Evolutionary conservation across 2,888 invertebrate genomes (phyloP).

Genomic region (Philereme transversata): DNA sequence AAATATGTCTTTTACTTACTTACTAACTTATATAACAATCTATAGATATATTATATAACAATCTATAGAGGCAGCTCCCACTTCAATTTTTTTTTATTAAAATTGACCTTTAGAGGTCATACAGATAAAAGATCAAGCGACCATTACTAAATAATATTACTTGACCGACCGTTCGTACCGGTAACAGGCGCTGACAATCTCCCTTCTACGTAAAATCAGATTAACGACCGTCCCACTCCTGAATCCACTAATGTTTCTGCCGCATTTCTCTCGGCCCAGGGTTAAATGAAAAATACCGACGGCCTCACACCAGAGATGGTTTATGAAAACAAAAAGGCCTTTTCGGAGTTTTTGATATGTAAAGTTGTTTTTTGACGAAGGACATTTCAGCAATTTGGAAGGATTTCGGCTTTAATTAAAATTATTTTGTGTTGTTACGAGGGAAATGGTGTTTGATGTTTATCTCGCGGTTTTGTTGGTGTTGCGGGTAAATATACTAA

Average conservation of each 20-base stretch:
- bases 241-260: slow-evolving; percentile 41
- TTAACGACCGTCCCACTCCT: slow-evolving; percentile 39
- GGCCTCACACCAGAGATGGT: slow-evolving; percentile 34
- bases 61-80: too few relatives aligned
- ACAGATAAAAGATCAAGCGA: too few relatives aligned
- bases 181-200: neutral
- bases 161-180: neutral
- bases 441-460: slow-evolving; percentile 1
- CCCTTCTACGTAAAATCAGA: neutral
- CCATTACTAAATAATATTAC: too few relatives aligned
- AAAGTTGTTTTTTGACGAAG: slow-evolving; percentile 40
- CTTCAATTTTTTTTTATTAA: too few relatives aligned
- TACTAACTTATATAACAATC: too few relatives aligned
- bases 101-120: too few relatives aligned
- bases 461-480: neutral
- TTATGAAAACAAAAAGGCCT: slow-evolving; percentile 42
- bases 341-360: slow-evolving; percentile 37
- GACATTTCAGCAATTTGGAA: slow-evolving; percentile 29
- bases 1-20: too few relatives aligned
- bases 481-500: neutral
- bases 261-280: slow-evolving; percentile 33
- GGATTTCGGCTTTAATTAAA: slow-evolving; percentile 40
- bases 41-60: too few relatives aligned
- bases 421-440: slow-evolving; percentile 34
- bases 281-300: slow-evolving; percentile 45